phyloP scores from a whole-genome alignment of 2,888 invertebrate genomes.

The Malachius bipustulatus region DNA sequence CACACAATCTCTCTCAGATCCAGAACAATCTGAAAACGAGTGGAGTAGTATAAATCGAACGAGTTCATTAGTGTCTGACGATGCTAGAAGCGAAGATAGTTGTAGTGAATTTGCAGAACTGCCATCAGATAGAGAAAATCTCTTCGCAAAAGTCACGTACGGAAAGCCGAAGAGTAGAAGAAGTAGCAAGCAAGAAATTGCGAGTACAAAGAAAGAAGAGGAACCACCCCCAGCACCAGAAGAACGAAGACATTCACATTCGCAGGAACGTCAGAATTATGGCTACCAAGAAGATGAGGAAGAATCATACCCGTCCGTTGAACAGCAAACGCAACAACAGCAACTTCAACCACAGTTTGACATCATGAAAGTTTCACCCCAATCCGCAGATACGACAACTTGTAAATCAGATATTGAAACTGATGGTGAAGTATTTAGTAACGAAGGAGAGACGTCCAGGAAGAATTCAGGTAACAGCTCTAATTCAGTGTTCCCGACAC shows the following conservation, averaged over 20 bases:
- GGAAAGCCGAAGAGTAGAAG: conserved; percentile 30
- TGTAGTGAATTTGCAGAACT: conserved; percentile 54
- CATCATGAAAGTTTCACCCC: conserved; percentile 15
- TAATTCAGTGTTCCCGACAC: conserved; percentile 52
- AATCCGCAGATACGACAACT: conserved; percentile 30
- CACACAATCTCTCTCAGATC: conserved; percentile 58
- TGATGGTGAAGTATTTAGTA: conserved; percentile 30
- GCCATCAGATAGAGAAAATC: conserved; percentile 44
- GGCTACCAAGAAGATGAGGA: conserved; percentile 15
- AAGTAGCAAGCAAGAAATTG: conserved; percentile 29
- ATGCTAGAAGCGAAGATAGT: conserved; percentile 45
- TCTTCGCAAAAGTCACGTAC: conserved; percentile 51
- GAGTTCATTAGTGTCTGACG: conserved; percentile 60
- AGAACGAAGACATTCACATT: conserved; percentile 23
- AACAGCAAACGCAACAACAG: conserved; percentile 15
- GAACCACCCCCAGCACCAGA: conserved; percentile 7
- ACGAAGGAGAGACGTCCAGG: conserved; percentile 42
- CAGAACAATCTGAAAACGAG: conserved; percentile 65
- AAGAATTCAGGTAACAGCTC: conserved; percentile 53
- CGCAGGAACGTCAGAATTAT: conserved; percentile 11
- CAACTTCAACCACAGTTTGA: conserved; percentile 21
- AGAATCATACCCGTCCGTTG: conserved; percentile 14
- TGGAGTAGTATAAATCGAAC: conserved; percentile 49
- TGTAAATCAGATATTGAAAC: conserved; percentile 24
- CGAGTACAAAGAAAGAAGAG: not conserved